phyloP scores from a whole-genome alignment of 2,888 invertebrate species.

The Netelia melanura region DNA sequence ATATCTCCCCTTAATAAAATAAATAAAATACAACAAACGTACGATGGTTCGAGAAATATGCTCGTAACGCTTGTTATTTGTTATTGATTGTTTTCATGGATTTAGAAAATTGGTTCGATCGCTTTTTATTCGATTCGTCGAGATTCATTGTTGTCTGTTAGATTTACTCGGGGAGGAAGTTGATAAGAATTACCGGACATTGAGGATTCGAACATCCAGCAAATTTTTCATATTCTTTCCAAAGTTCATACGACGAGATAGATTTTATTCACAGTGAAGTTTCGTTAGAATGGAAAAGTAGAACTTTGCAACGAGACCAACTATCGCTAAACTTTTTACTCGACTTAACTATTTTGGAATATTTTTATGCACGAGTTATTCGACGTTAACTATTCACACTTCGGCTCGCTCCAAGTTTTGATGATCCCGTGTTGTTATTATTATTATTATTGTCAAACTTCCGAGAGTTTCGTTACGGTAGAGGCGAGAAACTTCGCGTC shows the following conservation, averaged over 20 bases:
- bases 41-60: too few species aligned
- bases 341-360: not conserved
- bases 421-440: not conserved
- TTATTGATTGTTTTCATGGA: too few species aligned
- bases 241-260: not conserved
- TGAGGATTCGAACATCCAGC: not conserved
- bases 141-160: not conserved
- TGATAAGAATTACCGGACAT: not conserved
- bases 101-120: not conserved
- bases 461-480: not conserved
- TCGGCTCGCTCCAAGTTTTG: not conserved
- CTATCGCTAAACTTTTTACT: too few species aligned
- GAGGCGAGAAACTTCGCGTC: not conserved
- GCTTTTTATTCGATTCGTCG: not conserved
- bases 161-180: not conserved
- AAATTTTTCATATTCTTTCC: not conserved
- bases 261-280: not conserved
- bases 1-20: too few species aligned
- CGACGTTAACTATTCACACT: not conserved
- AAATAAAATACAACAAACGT: too few species aligned
- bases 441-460: slow-evolving; percentile 12
- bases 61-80: too few species aligned
- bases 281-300: not conserved
- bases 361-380: not conserved
- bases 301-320: too few species aligned